Percentiles rank a stretch among this genome's conserved stretches.
These are phyloP conservation scores for Lutjanus argentimaculatus DNA, from an alignment of 2,797 vertebrate genomes.

Conservation along the genomic window DNA sequence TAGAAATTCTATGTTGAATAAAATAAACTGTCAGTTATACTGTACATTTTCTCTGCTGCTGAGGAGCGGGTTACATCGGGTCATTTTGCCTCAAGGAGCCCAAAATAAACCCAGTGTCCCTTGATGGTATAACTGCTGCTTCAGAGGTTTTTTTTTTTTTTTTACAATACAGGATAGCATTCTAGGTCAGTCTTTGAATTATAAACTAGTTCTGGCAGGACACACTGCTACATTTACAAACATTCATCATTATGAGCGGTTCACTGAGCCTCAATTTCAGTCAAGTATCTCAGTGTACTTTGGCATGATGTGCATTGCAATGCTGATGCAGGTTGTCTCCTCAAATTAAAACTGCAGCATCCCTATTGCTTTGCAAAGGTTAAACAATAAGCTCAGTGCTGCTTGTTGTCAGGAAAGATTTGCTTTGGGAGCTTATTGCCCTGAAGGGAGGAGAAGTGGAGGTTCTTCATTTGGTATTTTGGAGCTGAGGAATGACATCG, in stretches of 20 bases:
- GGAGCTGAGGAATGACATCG: neutral
- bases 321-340: slow-evolving; percentile 34
- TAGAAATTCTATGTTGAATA: neutral
- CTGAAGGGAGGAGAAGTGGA: neutral
- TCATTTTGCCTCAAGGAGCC: slow-evolving; percentile 1
- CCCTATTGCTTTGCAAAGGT: neutral
- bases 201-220: slow-evolving; percentile 38
- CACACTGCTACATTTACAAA: slow-evolving; percentile 1
- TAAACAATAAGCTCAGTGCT: neutral
- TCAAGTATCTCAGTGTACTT: neutral
- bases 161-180: slow-evolving; percentile 11
- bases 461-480: neutral
- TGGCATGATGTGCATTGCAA: slow-evolving; percentile 2
- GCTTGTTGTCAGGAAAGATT: neutral
- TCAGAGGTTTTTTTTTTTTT: slow-evolving; percentile 5
- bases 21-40: neutral
- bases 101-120: slow-evolving; percentile 20
- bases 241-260: slow-evolving; percentile 13
- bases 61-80: neutral
- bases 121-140: slow-evolving; percentile 14
- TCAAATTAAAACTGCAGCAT: neutral
- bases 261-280: slow-evolving; percentile 8
- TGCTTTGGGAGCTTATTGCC: neutral
- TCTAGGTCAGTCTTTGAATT: slow-evolving; percentile 52
- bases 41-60: neutral